A percentile compares a stretch with the other conserved stretches of the same genome.
These are phyloP conservation scores for Dynastes hyllus DNA, from an alignment of 2,888 invertebrate genomes.

Conservation along the genomic window DNA sequence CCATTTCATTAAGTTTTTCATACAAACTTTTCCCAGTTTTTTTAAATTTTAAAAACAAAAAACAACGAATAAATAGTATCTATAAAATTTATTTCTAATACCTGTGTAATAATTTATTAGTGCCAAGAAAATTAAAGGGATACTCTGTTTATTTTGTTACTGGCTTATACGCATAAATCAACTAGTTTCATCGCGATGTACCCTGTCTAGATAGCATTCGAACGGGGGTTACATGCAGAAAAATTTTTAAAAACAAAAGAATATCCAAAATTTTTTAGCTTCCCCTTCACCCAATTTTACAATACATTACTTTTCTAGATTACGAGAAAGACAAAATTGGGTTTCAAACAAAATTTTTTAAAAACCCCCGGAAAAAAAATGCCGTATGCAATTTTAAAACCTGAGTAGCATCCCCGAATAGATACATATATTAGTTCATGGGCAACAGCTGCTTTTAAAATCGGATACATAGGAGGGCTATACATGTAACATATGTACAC, in stretches of 20 bases:
- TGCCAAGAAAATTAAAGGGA: background rate
- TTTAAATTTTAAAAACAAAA: too few species aligned
- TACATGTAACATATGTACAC: too few species aligned
- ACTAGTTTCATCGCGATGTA: background rate
- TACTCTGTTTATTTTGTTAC: background rate
- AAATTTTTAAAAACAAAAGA: background rate
- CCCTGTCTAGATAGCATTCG: background rate
- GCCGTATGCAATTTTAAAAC: background rate
- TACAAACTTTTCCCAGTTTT: background rate
- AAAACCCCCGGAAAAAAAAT: too few species aligned
- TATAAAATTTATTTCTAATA: too few species aligned
- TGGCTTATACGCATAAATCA: background rate
- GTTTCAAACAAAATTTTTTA: too few species aligned
- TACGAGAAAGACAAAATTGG: too few species aligned
- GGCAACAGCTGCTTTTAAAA: background rate
- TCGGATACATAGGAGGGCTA: too few species aligned
- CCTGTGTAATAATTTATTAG: too few species aligned
- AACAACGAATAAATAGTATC: too few species aligned
- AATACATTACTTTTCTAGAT: conserved; percentile 18
- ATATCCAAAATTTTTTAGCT: conserved; percentile 5
- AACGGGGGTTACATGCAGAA: background rate
- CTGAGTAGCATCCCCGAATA: background rate
- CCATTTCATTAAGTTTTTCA: too few species aligned
- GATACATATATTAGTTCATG: background rate
- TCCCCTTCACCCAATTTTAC: conserved; percentile 26